phyloP scores from a whole-genome alignment of 1,140 invertebrate genomes.

The Pogonomyrmex californicus region DNA sequence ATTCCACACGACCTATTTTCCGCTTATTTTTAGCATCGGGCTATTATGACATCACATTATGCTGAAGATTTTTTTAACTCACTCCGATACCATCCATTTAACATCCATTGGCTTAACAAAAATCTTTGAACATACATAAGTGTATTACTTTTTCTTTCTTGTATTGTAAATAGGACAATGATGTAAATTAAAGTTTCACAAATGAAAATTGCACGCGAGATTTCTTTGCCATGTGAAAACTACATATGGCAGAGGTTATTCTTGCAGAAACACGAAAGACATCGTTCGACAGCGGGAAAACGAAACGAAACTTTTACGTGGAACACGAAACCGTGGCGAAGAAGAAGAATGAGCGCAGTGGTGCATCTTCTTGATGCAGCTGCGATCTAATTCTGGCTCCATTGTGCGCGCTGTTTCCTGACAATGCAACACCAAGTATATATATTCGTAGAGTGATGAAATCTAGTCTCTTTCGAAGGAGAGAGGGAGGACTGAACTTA shows the following conservation, averaged over 20 bases:
- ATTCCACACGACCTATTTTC: conserved; percentile 29
- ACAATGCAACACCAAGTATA: conserved; percentile 24
- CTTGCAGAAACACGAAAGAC: conserved; percentile 26
- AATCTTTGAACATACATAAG: not conserved
- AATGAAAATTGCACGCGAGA: not conserved
- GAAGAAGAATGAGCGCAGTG: conserved; percentile 27
- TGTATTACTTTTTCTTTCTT: not conserved
- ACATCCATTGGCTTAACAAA: not conserved
- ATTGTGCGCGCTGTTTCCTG: conserved; percentile 19
- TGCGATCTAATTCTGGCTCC: conserved; percentile 36
- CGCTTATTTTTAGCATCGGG: conserved; percentile 43
- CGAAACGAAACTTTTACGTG: conserved; percentile 22
- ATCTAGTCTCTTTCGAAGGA: conserved; percentile 20
- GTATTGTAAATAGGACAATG: not conserved
- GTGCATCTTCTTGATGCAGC: conserved; percentile 12
- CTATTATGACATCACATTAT: not conserved
- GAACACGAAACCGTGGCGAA: not conserved
- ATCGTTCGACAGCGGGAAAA: conserved; percentile 33
- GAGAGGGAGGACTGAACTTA: not conserved
- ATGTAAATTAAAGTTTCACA: not conserved
- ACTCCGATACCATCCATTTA: not conserved
- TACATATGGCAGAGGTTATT: not conserved
- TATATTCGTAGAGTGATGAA: conserved; percentile 36
- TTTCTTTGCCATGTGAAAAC: conserved; percentile 12
- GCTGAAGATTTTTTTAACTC: not conserved